Percentiles rank a stretch among this genome's conserved stretches.
phyloP scores from a whole-genome alignment of 2,888 invertebrate genomes.

The Mesoligia furuncula region DNA sequence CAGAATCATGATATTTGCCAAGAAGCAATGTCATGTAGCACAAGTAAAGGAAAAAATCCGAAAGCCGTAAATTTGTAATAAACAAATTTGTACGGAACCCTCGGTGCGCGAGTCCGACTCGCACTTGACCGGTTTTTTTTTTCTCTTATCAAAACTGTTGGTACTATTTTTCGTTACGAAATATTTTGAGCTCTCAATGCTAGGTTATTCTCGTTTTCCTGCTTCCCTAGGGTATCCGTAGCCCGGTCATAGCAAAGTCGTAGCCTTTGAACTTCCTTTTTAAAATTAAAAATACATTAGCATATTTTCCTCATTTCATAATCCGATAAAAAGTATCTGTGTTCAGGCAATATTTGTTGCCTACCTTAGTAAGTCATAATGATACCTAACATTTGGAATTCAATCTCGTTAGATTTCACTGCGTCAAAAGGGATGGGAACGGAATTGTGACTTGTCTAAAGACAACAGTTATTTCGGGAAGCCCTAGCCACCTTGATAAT shows the following conservation, averaged over 20 bases:
- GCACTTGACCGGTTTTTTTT: too few relatives aligned
- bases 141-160: not conserved
- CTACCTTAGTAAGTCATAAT: not conserved
- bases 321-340: conserved; percentile 7
- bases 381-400: not conserved
- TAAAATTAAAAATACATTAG: not conserved
- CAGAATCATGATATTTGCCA: too few relatives aligned
- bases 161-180: not conserved
- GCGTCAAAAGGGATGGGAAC: not conserved
- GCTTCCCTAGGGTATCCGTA: not conserved
- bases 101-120: too few relatives aligned
- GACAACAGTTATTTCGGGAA: not conserved
- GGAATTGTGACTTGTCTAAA: not conserved
- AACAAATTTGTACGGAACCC: too few relatives aligned
- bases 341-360: not conserved
- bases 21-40: too few relatives aligned
- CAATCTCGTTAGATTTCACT: not conserved
- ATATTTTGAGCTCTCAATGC: not conserved
- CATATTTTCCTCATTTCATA: conserved; percentile 16
- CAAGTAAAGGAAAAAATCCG: too few relatives aligned
- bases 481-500: not conserved
- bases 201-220: conserved; percentile 1
- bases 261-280: conserved; percentile 13
- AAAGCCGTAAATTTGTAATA: too few relatives aligned
- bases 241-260: not conserved